Percentiles rank a stretch among this genome's conserved stretches.
These are phyloP conservation scores for Amphiura filiformis DNA, from an alignment of 35 echinoderm and acorn worm species.

Conservation along the genomic window DNA sequence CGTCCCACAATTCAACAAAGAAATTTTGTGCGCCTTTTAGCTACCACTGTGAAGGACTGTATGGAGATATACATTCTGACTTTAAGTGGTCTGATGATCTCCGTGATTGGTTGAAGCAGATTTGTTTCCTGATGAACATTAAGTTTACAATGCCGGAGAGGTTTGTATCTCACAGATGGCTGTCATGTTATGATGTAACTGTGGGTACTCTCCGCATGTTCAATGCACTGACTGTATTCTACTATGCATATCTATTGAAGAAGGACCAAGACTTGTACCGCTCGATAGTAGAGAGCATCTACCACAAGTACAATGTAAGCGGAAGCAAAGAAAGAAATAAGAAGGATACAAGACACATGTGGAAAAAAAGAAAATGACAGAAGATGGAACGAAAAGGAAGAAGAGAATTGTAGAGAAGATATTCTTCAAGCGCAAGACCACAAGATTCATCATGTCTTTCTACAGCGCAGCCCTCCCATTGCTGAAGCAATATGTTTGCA, in stretches of 20 bases:
- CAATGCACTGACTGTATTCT: not conserved
- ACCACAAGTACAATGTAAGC: not conserved
- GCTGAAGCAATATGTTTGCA: not conserved
- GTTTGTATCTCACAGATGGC: not conserved
- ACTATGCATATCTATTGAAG: not conserved
- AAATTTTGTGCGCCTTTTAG: not conserved
- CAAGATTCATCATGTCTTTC: not conserved
- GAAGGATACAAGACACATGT: not conserved
- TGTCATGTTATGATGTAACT: constrained; percentile 2
- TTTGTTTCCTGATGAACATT: constrained; percentile 6
- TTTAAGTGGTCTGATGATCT: constrained; percentile 4
- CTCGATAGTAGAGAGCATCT: not conserved
- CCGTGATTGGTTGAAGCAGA: not conserved
- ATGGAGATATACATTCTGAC: not conserved
- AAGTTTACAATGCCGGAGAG: constrained; percentile 13
- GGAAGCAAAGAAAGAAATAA: not conserved
- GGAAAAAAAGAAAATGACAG: constrained; percentile 3
- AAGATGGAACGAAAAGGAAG: constrained; percentile 14
- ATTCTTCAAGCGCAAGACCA: not conserved
- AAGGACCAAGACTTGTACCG: not conserved
- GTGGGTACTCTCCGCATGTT: not conserved
- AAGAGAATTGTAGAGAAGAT: constrained; percentile 8
- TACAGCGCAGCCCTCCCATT: not conserved
- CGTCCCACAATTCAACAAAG: not conserved
- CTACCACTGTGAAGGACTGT: not conserved